These are phyloP conservation scores for Nemopilema nomurai DNA, from an alignment of 30 jellyfish, hydroid and myxozoan species.

Conservation along the genomic window DNA sequence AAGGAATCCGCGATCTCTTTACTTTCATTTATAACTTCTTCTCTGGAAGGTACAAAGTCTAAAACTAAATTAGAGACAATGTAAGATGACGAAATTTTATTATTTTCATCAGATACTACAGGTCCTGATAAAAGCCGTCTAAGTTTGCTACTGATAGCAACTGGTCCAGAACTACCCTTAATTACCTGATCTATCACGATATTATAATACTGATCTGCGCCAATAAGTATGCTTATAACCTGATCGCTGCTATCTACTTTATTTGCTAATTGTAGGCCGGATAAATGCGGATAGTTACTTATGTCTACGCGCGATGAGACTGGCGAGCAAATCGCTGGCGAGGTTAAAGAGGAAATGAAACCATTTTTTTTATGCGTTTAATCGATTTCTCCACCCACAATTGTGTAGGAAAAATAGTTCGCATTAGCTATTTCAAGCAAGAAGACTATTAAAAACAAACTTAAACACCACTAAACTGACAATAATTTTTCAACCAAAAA, in stretches of 20 bases:
- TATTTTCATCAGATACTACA: not conserved
- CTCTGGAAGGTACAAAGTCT: conserved; percentile 38
- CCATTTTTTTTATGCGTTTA: too few species aligned
- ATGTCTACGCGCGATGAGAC: conserved; percentile 50
- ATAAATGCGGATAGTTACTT: conserved; percentile 32
- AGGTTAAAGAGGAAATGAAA: too few species aligned
- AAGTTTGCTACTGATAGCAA: not conserved
- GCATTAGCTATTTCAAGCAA: too few species aligned
- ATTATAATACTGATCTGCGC: not conserved
- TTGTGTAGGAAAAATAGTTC: too few species aligned
- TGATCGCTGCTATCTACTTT: not conserved
- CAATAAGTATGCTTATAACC: not conserved
- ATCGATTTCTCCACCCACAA: too few species aligned
- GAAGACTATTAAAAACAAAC: too few species aligned
- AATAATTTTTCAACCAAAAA: too few species aligned
- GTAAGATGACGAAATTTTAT: not conserved
- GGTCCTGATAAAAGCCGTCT: not conserved
- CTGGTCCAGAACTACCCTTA: not conserved
- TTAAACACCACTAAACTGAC: too few species aligned
- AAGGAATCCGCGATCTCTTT: conserved; percentile 16
- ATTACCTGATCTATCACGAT: not conserved
- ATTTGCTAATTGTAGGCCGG: conserved; percentile 23
- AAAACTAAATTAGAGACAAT: not conserved
- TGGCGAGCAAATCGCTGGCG: conserved; percentile 69
- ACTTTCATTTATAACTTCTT: conserved; percentile 3